phyloP scores from a whole-genome alignment of 2,888 invertebrate species.

The Agonopterix alstromeriana region DNA sequence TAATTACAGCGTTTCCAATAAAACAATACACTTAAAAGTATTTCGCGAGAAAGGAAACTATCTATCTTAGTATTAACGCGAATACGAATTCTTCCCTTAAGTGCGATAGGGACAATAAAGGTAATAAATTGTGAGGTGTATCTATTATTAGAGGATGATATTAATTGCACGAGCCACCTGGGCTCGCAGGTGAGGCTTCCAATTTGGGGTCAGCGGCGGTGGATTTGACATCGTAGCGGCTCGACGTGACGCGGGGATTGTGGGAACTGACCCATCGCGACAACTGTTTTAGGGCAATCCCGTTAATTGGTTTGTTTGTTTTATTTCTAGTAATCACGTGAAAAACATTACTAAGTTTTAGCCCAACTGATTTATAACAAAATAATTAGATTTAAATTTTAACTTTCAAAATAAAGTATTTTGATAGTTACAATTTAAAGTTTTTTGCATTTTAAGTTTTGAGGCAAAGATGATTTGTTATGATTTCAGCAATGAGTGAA shows the following conservation, averaged over 20 bases:
- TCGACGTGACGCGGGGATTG: conserved; percentile 21
- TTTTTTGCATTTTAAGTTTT: no score
- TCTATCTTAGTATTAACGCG: conserved; percentile 29
- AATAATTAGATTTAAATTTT: no score
- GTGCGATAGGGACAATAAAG: conserved; percentile 48
- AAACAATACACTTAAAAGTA: conserved; percentile 7
- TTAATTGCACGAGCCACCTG: conserved; percentile 68
- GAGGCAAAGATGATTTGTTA: no score
- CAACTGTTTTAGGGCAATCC: conserved; percentile 17
- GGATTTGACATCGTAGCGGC: conserved; percentile 48
- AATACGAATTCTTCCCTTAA: conserved; percentile 26
- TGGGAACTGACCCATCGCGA: conserved; percentile 39
- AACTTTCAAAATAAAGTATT: no score
- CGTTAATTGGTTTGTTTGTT: conserved; percentile 18
- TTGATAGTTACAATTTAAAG: no score
- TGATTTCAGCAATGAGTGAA: no score
- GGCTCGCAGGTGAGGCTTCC: conserved; percentile 62
- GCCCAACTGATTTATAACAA: no score
- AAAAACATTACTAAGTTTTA: background rate
- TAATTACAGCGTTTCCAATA: conserved; percentile 31
- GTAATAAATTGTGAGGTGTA: conserved; percentile 50
- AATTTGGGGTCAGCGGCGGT: conserved; percentile 63
- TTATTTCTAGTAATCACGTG: conserved; percentile 13
- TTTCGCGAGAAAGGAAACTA: conserved; percentile 41
- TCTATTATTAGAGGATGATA: conserved; percentile 61